Conservation (phyloP, 35 echinoderm and acorn worm species). For the Heliocidaris erythrogramma region DNA sequence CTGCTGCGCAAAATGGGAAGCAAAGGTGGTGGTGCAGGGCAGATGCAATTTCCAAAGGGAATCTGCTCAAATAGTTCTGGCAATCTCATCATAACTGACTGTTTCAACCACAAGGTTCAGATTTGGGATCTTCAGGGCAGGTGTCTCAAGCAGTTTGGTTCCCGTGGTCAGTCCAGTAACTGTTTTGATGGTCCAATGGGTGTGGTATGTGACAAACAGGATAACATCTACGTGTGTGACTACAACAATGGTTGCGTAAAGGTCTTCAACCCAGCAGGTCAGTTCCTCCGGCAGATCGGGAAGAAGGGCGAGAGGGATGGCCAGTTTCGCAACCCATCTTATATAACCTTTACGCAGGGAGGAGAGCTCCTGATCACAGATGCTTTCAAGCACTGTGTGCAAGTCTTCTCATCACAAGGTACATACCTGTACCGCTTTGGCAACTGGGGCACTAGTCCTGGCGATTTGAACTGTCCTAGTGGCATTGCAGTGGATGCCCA, state of each 20-base stretch:
- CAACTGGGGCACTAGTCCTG: conserved; percentile 78
- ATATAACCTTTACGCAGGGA: conserved; percentile 72
- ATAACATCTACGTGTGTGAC: conserved; percentile 97
- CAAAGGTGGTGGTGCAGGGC: conserved; percentile 68
- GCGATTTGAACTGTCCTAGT: conserved; percentile 90
- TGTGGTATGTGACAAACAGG: conserved; percentile 64
- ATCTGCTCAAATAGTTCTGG: conserved; percentile 65
- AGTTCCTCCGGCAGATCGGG: conserved; percentile 80
- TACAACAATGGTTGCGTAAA: conserved; percentile 85
- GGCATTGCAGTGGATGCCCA: conserved; percentile 80
- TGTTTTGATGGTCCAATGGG: conserved; percentile 77
- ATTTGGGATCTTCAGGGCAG: conserved; percentile 78
- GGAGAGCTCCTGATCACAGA: conserved; percentile 87
- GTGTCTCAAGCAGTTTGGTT: conserved; percentile 79
- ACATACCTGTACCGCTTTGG: conserved; percentile 93
- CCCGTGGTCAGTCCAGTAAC: conserved; percentile 42
- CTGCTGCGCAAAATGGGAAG: conserved; percentile 65
- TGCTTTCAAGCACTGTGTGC: conserved; percentile 82
- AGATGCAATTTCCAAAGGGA: conserved; percentile 80
- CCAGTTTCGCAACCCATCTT: conserved; percentile 71
- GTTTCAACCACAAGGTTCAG: conserved; percentile 85
- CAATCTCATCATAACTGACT: conserved; percentile 78
- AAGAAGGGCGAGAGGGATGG: conserved; percentile 79
- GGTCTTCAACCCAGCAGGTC: conserved; percentile 69
- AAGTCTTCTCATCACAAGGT: conserved; percentile 83